Evolutionary conservation across 2,113 vertebrate species (phyloP).

Genomic region (Hepsetus odoe): DNA sequence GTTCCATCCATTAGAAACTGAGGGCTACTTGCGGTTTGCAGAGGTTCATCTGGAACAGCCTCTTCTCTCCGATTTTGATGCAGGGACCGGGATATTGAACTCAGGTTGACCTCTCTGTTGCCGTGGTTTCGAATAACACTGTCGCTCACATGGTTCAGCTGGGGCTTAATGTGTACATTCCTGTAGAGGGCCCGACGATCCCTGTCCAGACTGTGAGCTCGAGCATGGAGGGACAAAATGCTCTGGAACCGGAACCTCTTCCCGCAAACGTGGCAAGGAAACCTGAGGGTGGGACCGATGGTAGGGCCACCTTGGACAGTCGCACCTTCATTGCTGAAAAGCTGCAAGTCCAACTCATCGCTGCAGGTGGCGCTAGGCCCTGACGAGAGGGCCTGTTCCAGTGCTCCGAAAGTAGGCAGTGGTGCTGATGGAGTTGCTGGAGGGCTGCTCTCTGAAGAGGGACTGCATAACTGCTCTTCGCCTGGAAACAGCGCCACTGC

Average conservation of each 20-base stretch:
- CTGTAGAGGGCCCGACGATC: conserved; percentile 72
- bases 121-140: conserved; percentile 43
- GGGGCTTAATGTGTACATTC: conserved; percentile 71
- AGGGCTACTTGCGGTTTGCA: conserved; percentile 63
- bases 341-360: conserved; percentile 87
- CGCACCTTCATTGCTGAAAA: conserved; percentile 81
- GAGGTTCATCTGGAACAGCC: conserved; percentile 56
- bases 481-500: conserved; percentile 75
- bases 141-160: conserved; percentile 60
- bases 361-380: conserved; percentile 72
- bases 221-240: conserved; percentile 88
- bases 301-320: conserved; percentile 53
- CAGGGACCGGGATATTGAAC: conserved; percentile 63
- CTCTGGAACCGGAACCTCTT: conserved; percentile 93
- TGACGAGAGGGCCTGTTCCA: conserved; percentile 75
- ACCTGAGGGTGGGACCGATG: conserved; percentile 73
- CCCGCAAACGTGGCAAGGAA: conserved; percentile 87
- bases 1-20: conserved; percentile 65
- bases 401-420: conserved; percentile 68
- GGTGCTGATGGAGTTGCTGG: conserved; percentile 66
- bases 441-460: conserved; percentile 69
- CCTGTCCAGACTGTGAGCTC: conserved; percentile 82
- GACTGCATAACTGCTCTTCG: conserved; percentile 65
- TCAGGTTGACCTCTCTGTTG: conserved; percentile 34
- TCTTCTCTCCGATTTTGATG: conserved; percentile 60